These are phyloP conservation scores for Cettia cetti DNA, from an alignment of 2,113 vertebrate species.

Conservation along the genomic window DNA sequence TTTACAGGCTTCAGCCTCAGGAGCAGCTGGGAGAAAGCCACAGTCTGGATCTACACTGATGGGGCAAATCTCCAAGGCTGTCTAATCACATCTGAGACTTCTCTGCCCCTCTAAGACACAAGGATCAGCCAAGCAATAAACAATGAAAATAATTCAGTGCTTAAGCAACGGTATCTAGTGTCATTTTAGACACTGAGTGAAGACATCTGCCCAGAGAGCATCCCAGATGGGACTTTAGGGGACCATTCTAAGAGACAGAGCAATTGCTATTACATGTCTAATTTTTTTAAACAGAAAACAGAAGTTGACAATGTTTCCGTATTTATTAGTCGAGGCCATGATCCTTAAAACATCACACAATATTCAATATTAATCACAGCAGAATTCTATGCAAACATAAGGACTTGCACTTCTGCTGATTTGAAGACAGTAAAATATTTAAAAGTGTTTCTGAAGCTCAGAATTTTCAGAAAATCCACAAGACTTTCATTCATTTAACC, in stretches of 20 bases:
- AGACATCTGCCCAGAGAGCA: conserved; percentile 29
- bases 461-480: neutral
- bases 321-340: neutral
- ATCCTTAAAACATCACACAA: neutral
- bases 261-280: neutral
- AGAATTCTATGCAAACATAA: neutral
- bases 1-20: neutral
- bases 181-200: neutral
- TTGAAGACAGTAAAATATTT: neutral
- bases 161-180: neutral
- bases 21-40: neutral
- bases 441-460: neutral
- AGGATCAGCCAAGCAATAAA: conserved; percentile 38
- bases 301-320: neutral
- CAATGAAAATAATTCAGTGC: neutral
- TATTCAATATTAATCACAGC: neutral
- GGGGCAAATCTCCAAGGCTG: neutral
- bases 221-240: neutral
- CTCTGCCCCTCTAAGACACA: neutral
- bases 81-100: conserved; percentile 10
- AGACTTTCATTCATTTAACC: neutral
- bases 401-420: neutral
- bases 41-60: neutral
- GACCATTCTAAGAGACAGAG: neutral
- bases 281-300: conserved; percentile 3